Base-by-base conservation (phyloP, 2,113 vertebrate genomes). In the Hippocampus barbouri region DNA sequence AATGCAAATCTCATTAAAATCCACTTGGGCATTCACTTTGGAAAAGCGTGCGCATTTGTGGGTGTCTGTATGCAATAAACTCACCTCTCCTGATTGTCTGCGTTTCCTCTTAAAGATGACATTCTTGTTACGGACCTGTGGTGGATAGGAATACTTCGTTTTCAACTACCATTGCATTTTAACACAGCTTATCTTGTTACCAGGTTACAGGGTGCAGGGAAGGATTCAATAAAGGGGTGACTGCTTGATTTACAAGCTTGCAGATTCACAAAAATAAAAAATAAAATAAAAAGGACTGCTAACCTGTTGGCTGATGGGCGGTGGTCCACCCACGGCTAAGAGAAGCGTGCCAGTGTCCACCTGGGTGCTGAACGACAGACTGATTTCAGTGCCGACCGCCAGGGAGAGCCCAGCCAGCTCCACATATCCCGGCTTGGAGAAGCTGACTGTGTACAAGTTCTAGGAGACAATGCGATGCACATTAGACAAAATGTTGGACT, bases 311-410 rank as follows among this genome's bases (percentile, higher is more conserved):
- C 18, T 23, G 49, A 43, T 5, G 3, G 79, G 51, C 25, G 76
- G 66, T 5, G 77, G 54, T 64, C 86, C 93, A 87, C 80, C 93
- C 88, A 70, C 94, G 89, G 84, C 96, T 93, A 98, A 87, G 56
- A 99, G 88, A 27, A 99, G 95, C 84, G 94, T 91, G 3, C 97
- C 97, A 11, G 93, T 96, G 63, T 97, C 94, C 1, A 90, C 94
- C 82, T 89, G 91, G 9, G 97, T 99, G 90, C 95, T 98, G 91
- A 99, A 99, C 18, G 97, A 99, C 77, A 99, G 89, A 56, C 95
- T 97, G 90, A 99, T 95, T 91, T 98, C 97, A 3, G 95, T 96
- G 71, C 90, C 93, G 2, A 93, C 63, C 0, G 88, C 88, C 66
- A 98, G 80, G 0, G 93, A 82, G 40, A 94, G 85, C 5, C 95